Evolutionary conservation across 2,797 vertebrate genomes (phyloP), one percentile per base, ranked within the genome.

Genomic region (Myotis vivesi): DNA sequence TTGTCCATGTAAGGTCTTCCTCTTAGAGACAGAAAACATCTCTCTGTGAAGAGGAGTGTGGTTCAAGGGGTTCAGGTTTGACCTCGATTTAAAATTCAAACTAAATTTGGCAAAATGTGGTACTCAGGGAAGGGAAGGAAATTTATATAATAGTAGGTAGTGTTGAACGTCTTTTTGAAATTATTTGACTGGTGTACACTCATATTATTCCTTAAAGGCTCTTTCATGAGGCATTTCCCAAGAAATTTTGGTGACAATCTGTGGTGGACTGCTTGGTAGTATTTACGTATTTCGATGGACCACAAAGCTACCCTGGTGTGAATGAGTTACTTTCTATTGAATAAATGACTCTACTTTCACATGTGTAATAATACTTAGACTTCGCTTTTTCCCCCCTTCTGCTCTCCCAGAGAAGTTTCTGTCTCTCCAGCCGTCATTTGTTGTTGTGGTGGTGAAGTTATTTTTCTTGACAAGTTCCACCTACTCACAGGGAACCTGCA

Each of bases 381-480:
- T 98, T 97, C 92, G 96, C 84, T 89, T 97, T 93, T 95, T 95
- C 88, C 53, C 98, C 94, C 94, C 92, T 96, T 92, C 30, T 94
- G 57, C 80, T 97, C 97, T 98, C 97, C 97, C 97, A 90, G 77
- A 96, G 94, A 97, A 97, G 97, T 96, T 94, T 94, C 91, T 96
- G 88, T 96, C 92, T 97, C 95, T 98, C 93, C 80, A 62, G 59
- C 1, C 2, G 3, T 87, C 93, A 89, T 96, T 98, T 98, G 97
- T 98, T 98, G 98, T 99, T 99, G 97, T 99, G 98, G 99, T 99
- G 98, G 98, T 97, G 91, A 97, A 97, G 95, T 92, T 97, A 97
- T 98, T 98, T 98, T 98, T 99, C 98, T 98, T 98, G 98, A 98
- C 97, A 98, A 98, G 98, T 98, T 98, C 98, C 98, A 98, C 98